A percentile compares a stretch with the other conserved stretches of the same genome.
Conservation (phyloP, 2,888 invertebrate species). For the Lasioglossum calceatum region DNA sequence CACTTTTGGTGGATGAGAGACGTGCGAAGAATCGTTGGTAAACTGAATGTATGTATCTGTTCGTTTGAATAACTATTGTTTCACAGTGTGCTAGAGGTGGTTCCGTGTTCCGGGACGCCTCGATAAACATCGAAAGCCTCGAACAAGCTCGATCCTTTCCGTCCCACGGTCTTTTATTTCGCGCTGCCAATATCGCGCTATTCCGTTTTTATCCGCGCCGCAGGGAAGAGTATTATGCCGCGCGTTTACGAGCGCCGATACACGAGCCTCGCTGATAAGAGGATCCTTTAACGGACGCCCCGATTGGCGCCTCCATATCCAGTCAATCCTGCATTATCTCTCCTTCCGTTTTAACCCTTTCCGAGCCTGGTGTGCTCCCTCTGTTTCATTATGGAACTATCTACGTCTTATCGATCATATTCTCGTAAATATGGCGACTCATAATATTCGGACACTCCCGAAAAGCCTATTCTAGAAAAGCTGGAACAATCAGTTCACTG, state of each 20-base stretch:
- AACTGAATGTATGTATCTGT: not conserved
- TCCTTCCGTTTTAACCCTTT: not conserved
- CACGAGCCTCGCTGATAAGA: constrained; percentile 21
- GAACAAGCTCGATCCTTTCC: not conserved
- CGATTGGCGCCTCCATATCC: constrained; percentile 2
- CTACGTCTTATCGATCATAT: not conserved
- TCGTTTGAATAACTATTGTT: not conserved
- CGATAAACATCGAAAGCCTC: constrained; percentile 2
- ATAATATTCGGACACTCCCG: too few relatives aligned
- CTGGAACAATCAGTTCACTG: too few relatives aligned
- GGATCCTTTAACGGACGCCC: constrained; percentile 25
- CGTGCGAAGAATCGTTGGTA: not conserved
- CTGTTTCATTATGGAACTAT: not conserved
- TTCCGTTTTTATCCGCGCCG: not conserved
- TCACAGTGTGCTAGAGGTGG: not conserved
- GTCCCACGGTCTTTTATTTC: constrained; percentile 18
- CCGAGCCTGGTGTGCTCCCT: not conserved
- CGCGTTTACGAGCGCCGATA: constrained; percentile 22
- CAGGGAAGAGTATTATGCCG: not conserved
- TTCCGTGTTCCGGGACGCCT: not conserved
- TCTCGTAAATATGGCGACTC: not conserved
- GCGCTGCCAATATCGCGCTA: constrained; percentile 9
- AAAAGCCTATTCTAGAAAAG: too few relatives aligned
- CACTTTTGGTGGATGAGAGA: not conserved
- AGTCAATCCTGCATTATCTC: constrained; percentile 13